phyloP scores from a whole-genome alignment of 2,888 invertebrate genomes.

The Eupithecia subfuscata region DNA sequence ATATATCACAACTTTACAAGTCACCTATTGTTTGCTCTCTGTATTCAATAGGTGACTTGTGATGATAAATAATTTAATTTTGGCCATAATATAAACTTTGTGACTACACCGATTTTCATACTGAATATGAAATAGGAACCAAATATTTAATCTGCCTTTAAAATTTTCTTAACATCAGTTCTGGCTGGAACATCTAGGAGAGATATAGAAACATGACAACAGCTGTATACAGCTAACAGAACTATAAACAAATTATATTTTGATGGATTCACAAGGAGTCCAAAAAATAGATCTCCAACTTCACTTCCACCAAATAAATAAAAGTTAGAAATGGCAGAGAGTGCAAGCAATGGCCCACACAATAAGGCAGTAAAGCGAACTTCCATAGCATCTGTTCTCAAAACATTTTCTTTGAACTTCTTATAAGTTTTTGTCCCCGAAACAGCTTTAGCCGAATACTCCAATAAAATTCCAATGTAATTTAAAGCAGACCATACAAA shows the following conservation, averaged over 20 bases:
- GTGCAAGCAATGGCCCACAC: slow-evolving; percentile 89
- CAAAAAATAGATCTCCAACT: slow-evolving; percentile 89
- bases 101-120: background rate
- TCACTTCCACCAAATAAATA: slow-evolving; percentile 94
- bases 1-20: no score
- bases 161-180: slow-evolving; percentile 53
- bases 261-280: slow-evolving; percentile 78
- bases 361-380: slow-evolving; percentile 87
- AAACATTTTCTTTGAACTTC: slow-evolving; percentile 65
- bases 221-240: slow-evolving; percentile 68
- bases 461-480: slow-evolving; percentile 90
- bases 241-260: slow-evolving; percentile 63
- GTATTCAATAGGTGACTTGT: background rate
- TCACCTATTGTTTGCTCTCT: no score
- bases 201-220: slow-evolving; percentile 78
- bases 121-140: background rate
- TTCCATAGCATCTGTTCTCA: slow-evolving; percentile 73
- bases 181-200: slow-evolving; percentile 70
- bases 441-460: slow-evolving; percentile 84
- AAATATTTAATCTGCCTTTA: slow-evolving; percentile 45
- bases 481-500: slow-evolving; percentile 95
- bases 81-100: background rate
- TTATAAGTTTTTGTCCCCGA: slow-evolving; percentile 75
- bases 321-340: slow-evolving; percentile 94
- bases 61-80: background rate